These are phyloP conservation scores for Limulus polyphemus DNA, from an alignment of 2,888 invertebrate species.

Conservation along the genomic window DNA sequence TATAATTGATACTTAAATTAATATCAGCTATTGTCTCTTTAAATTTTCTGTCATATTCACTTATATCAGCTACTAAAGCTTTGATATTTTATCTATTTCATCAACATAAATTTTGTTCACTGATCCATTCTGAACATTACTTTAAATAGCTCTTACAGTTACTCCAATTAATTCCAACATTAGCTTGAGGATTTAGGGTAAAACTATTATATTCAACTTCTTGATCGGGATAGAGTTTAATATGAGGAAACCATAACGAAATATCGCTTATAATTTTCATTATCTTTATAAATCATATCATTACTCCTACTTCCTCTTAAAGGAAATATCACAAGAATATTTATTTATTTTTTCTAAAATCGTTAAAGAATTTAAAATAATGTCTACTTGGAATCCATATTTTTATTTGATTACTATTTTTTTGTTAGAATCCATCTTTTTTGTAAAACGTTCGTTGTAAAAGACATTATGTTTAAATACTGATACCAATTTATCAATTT, in stretches of 20 bases:
- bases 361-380: neutral
- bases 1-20: too few relatives aligned
- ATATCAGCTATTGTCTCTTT: too few relatives aligned
- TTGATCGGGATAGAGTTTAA: too few relatives aligned
- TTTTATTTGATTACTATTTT: neutral
- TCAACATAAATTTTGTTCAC: neutral
- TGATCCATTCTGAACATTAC: neutral
- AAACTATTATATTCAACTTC: too few relatives aligned
- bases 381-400: neutral
- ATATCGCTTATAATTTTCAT: neutral
- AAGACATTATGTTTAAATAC: neutral
- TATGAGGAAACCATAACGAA: too few relatives aligned
- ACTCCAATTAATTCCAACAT: too few relatives aligned
- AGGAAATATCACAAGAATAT: neutral
- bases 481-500: neutral
- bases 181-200: too few relatives aligned
- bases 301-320: neutral
- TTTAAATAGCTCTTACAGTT: too few relatives aligned
- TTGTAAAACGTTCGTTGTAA: neutral
- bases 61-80: too few relatives aligned
- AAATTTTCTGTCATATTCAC: too few relatives aligned
- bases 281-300: neutral
- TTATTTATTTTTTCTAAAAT: neutral
- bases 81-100: too few relatives aligned
- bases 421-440: neutral